Evolutionary conservation across 2,888 invertebrate species (phyloP).

Genomic region (Agriopis marginaria): DNA sequence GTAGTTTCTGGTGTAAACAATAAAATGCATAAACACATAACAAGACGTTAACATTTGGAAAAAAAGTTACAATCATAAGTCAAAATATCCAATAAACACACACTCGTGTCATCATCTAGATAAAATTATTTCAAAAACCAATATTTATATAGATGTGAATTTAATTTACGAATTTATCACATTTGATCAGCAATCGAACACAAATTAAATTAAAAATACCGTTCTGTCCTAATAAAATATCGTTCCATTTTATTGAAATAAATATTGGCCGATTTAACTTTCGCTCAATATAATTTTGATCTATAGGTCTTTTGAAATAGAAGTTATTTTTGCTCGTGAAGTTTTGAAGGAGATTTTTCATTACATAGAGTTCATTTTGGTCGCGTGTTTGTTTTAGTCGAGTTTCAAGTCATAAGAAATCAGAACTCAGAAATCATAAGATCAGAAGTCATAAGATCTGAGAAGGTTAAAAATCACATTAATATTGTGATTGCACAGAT

Average conservation of each 20-base stretch:
- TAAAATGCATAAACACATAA: no score
- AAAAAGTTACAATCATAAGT: neutral
- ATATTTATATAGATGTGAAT: neutral
- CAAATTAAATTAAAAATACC: conserved; percentile 19
- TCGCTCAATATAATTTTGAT: neutral
- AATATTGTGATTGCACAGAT: no score
- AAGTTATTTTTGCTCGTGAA: neutral
- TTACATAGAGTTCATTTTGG: conserved; percentile 30
- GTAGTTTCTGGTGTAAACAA: no score
- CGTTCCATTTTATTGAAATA: conserved; percentile 20
- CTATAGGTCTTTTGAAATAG: neutral
- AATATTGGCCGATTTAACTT: conserved; percentile 13
- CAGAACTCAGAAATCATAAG: no score
- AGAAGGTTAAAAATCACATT: neutral
- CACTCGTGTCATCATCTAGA: neutral
- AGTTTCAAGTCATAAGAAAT: conserved; percentile 18
- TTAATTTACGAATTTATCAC: neutral
- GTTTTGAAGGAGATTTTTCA: conserved; percentile 19
- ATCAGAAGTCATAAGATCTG: neutral
- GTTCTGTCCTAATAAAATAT: conserved; percentile 21
- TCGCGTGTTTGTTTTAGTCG: conserved; percentile 29
- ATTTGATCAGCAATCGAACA: conserved; percentile 9
- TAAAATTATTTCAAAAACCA: neutral
- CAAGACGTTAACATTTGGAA: no score
- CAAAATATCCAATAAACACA: neutral